Evolutionary conservation across 2,888 invertebrate genomes (phyloP).

Genomic region (Proisotoma minuta): DNA sequence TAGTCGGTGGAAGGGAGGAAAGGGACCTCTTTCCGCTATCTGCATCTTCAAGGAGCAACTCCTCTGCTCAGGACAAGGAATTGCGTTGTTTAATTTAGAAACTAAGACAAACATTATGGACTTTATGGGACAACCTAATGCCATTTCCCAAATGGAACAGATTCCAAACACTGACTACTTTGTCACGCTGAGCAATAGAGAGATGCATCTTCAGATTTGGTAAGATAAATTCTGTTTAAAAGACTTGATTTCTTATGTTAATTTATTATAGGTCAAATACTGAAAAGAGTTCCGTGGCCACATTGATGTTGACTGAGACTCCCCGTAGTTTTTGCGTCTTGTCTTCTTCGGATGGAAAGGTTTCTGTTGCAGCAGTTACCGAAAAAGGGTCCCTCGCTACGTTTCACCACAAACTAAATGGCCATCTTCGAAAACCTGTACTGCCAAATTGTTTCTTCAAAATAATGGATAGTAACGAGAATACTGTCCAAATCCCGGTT

Average conservation of each 20-base stretch:
- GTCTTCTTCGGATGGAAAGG: constrained; percentile 36
- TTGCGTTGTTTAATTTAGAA: constrained; percentile 63
- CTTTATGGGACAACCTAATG: constrained; percentile 63
- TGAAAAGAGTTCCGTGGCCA: constrained; percentile 46
- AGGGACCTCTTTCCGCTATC: constrained; percentile 59
- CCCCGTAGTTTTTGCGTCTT: constrained; percentile 44
- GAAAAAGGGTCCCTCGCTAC: constrained; percentile 73
- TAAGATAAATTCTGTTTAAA: constrained; percentile 33
- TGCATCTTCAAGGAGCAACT: constrained; percentile 55
- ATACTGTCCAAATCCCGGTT: constrained; percentile 58
- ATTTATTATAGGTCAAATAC: constrained; percentile 28
- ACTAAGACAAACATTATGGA: constrained; percentile 59
- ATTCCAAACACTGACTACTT: constrained; percentile 47
- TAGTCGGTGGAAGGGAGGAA: constrained; percentile 65
- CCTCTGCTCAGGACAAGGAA: constrained; percentile 52
- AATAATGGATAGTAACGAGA: constrained; percentile 58
- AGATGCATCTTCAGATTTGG: constrained; percentile 50
- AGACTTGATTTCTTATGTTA: constrained; percentile 8
- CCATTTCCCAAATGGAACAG: constrained; percentile 51
- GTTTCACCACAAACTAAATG: constrained; percentile 72
- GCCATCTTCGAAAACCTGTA: constrained; percentile 61
- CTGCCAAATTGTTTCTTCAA: constrained; percentile 62
- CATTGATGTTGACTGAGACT: constrained; percentile 47
- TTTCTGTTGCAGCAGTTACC: constrained; percentile 58
- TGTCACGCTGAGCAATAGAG: constrained; percentile 49